These are phyloP conservation scores for Gadus macrocephalus DNA, from an alignment of 2,113 vertebrate genomes.

Conservation along the genomic window DNA sequence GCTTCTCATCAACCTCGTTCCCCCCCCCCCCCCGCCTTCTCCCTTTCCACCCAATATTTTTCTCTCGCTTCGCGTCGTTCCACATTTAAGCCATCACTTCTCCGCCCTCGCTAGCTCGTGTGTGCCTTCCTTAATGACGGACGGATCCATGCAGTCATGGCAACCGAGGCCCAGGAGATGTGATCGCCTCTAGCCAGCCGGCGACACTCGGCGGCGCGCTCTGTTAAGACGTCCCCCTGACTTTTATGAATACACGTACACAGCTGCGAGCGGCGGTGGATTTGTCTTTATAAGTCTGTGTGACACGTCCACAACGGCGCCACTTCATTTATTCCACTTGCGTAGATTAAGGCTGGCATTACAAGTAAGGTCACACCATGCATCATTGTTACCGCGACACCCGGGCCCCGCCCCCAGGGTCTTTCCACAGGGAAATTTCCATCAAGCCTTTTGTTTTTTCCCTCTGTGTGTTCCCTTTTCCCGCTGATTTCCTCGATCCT, in stretches of 20 bases:
- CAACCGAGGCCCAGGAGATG: constrained; percentile 35
- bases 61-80: background rate
- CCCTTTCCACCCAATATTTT: constrained; percentile 6
- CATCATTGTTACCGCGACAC: constrained; percentile 76
- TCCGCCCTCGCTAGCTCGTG: constrained; percentile 9
- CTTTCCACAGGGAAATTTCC: constrained; percentile 57
- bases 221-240: constrained; percentile 58
- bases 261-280: constrained; percentile 63
- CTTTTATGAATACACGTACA: constrained; percentile 75
- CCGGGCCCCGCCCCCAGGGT: constrained; percentile 47
- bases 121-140: constrained; percentile 34
- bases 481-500: constrained; percentile 27
- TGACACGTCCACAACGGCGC: constrained; percentile 69
- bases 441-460: constrained; percentile 56
- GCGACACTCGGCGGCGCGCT: constrained; percentile 40
- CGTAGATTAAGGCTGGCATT: constrained; percentile 80
- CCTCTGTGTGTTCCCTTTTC: constrained; percentile 18
- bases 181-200: constrained; percentile 35
- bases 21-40: background rate
- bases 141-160: constrained; percentile 54
- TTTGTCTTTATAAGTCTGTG: constrained; percentile 78
- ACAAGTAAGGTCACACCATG: constrained; percentile 80
- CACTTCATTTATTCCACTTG: constrained; percentile 81
- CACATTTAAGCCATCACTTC: constrained; percentile 38
- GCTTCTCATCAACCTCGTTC: constrained; percentile 15